These are phyloP conservation scores for Ectropis crepuscularia DNA, from an alignment of 2,888 invertebrate genomes.

Conservation along the genomic window DNA sequence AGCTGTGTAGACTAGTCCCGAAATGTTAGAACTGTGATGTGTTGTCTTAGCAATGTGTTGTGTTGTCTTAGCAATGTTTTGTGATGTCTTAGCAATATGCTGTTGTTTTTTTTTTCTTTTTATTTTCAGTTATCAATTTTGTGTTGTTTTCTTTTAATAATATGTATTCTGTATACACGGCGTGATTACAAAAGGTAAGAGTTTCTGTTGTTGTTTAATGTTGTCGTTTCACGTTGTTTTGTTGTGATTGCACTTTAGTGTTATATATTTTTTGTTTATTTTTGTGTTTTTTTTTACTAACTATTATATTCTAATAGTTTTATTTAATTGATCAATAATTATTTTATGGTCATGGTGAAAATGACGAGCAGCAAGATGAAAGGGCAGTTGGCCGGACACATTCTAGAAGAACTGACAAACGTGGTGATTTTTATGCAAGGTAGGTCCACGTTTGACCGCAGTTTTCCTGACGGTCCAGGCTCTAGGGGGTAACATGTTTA, in stretches of 20 bases:
- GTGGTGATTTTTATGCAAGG: too few relatives aligned
- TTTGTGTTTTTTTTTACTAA: background rate
- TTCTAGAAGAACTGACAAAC: too few relatives aligned
- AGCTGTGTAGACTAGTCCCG: background rate
- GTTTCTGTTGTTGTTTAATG: background rate
- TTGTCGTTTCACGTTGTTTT: background rate
- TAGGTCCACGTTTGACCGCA: too few relatives aligned
- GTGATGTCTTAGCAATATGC: slow-evolving; percentile 15
- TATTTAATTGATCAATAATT: background rate
- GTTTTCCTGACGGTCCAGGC: too few relatives aligned
- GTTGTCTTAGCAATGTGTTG: slow-evolving; percentile 17
- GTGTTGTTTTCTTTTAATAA: too few relatives aligned
- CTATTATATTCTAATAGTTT: background rate
- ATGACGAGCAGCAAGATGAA: too few relatives aligned
- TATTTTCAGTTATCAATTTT: background rate
- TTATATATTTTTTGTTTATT: background rate
- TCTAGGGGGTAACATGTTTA: too few relatives aligned
- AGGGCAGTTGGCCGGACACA: too few relatives aligned
- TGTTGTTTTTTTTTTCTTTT: slow-evolving; percentile 2
- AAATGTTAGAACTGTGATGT: background rate
- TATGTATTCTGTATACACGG: too few relatives aligned
- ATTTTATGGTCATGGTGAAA: too few relatives aligned
- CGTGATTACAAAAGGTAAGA: too few relatives aligned
- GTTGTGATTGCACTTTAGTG: background rate
- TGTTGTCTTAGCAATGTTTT: slow-evolving; percentile 10